A percentile compares a stretch with the other conserved stretches of the same genome.
Evolutionary conservation across 2,888 invertebrate genomes (phyloP).

Genomic region (Drosophila antonietae): DNA sequence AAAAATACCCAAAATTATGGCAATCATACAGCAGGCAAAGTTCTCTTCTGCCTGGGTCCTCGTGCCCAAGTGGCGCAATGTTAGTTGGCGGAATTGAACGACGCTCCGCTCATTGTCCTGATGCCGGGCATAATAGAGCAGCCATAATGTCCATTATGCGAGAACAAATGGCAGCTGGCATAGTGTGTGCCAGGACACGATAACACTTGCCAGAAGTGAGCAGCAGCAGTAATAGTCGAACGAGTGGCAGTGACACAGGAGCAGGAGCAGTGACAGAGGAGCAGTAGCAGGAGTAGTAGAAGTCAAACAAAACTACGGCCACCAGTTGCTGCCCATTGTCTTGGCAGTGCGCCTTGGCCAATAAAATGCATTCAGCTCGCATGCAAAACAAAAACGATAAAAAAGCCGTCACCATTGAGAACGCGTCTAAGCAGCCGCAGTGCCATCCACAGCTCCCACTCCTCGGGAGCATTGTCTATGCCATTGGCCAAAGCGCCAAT

Average conservation of each 20-base stretch:
- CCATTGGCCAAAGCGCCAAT: slow-evolving; percentile 72
- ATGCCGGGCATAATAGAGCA: slow-evolving; percentile 72
- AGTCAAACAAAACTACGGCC: slow-evolving; percentile 43
- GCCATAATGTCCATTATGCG: slow-evolving; percentile 84
- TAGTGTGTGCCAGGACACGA: slow-evolving; percentile 61
- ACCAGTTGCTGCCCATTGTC: slow-evolving; percentile 73
- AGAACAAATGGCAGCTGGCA: slow-evolving; percentile 82
- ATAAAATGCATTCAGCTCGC: slow-evolving; percentile 74
- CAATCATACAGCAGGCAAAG: slow-evolving; percentile 27
- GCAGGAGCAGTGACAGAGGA: neutral
- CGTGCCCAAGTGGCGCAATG: slow-evolving; percentile 31
- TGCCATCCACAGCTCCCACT: slow-evolving; percentile 45
- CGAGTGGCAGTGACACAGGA: neutral
- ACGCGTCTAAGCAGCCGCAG: slow-evolving; percentile 74
- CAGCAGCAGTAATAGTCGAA: slow-evolving; percentile 14
- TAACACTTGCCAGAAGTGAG: slow-evolving; percentile 46
- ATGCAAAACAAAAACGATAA: slow-evolving; percentile 75
- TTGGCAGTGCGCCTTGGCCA: slow-evolving; percentile 64
- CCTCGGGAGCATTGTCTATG: slow-evolving; percentile 70
- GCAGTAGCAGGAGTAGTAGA: neutral
- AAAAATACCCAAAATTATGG: slow-evolving; percentile 71
- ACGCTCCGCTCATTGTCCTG: slow-evolving; percentile 60
- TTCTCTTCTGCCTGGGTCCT: neutral
- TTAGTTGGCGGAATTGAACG: slow-evolving; percentile 49
- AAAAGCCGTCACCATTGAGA: slow-evolving; percentile 77